A percentile compares a stretch with the other conserved stretches of the same genome.
Conservation (phyloP, 1,140 invertebrate species). For the Lethrus apterus region DNA sequence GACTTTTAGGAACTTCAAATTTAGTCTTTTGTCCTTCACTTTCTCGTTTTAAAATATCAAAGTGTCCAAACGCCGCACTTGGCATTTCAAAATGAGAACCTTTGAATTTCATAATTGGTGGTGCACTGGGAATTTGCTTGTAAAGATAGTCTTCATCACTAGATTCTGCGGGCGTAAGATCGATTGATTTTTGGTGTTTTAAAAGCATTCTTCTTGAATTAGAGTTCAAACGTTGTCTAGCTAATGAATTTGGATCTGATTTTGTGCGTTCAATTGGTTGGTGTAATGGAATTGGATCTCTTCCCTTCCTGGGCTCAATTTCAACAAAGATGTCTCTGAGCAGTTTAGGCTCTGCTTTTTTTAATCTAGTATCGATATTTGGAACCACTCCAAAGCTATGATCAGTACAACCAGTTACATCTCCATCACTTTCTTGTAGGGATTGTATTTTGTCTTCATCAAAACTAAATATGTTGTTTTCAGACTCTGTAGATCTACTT, state of each 20-base stretch:
- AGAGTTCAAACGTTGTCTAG: constrained; percentile 60
- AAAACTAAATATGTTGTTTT: constrained; percentile 58
- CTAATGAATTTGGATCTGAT: constrained; percentile 71
- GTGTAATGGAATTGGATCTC: constrained; percentile 43
- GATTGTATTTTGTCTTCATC: constrained; percentile 62
- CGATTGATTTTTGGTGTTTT: constrained; percentile 82
- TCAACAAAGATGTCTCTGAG: constrained; percentile 38
- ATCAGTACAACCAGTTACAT: constrained; percentile 22
- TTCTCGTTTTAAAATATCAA: constrained; percentile 52
- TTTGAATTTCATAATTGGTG: constrained; percentile 51
- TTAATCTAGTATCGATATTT: constrained; percentile 26
- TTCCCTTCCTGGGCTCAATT: constrained; percentile 35
- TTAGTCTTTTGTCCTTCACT: constrained; percentile 39
- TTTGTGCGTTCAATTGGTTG: constrained; percentile 73
- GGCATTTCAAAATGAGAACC: constrained; percentile 41
- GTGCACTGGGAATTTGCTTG: constrained; percentile 61
- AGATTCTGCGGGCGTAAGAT: constrained; percentile 71
- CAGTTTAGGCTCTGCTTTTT: constrained; percentile 24
- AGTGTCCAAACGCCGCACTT: constrained; percentile 55
- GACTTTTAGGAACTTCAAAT: constrained; percentile 52
- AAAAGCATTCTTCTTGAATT: constrained; percentile 63
- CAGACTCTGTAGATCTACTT: constrained; percentile 36
- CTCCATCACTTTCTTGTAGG: constrained; percentile 39
- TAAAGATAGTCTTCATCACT: constrained; percentile 71
- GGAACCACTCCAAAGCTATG: constrained; percentile 34